Percentiles rank a stretch among this genome's conserved stretches.
phyloP scores from a whole-genome alignment of 1,140 invertebrate species.

The Apis laboriosa region DNA sequence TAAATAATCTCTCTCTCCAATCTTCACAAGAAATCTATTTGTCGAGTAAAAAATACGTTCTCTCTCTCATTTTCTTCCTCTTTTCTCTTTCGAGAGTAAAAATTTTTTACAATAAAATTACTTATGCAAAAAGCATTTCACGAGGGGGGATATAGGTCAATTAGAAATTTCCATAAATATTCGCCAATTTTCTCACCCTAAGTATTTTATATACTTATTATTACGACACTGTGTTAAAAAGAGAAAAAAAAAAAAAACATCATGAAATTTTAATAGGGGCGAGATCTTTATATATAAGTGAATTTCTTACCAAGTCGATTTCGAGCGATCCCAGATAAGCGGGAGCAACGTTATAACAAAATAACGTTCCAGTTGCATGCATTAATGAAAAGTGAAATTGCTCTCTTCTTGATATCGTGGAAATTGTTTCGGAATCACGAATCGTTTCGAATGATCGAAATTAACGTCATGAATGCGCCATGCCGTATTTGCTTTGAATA shows the following conservation, averaged over 20 bases:
- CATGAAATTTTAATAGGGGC: neutral
- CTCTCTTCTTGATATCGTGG: neutral
- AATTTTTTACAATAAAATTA: neutral
- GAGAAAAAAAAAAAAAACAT: neutral
- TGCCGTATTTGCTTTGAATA: neutral
- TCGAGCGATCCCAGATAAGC: neutral
- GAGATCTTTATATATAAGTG: neutral
- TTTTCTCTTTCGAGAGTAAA: neutral
- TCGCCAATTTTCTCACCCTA: neutral
- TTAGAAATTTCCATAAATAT: conserved; percentile 6
- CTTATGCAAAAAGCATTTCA: neutral
- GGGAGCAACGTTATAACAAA: neutral
- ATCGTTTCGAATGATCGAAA: conserved; percentile 1
- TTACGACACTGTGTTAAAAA: too few species aligned
- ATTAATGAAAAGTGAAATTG: neutral
- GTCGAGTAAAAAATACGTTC: too few species aligned
- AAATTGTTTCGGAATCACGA: neutral
- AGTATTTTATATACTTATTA: neutral
- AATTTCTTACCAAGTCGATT: neutral
- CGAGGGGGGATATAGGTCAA: too few species aligned
- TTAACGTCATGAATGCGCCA: neutral
- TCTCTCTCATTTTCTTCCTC: too few species aligned
- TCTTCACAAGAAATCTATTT: too few species aligned
- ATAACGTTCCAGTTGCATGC: conserved; percentile 7
- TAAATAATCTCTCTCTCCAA: too few species aligned